These are phyloP conservation scores for Spisula subtruncata DNA, from an alignment of 2,888 invertebrate species.

Conservation along the genomic window DNA sequence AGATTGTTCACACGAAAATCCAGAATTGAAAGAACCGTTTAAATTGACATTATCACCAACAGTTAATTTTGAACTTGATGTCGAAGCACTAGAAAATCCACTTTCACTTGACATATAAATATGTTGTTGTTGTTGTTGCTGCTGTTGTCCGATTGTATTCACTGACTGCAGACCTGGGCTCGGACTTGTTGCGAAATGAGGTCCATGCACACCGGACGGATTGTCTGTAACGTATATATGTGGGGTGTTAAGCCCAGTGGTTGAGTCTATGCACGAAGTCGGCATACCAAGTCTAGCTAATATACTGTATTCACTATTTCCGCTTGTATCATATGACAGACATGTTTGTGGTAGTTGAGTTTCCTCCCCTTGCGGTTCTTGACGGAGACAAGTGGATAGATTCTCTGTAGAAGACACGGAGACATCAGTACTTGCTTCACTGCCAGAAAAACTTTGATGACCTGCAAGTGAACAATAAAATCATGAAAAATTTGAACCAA, in stretches of 20 bases:
- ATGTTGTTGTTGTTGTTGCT: constrained; percentile 52
- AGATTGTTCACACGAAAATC: constrained; percentile 54
- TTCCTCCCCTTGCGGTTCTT: constrained; percentile 97
- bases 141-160: not conserved
- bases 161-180: constrained; percentile 18
- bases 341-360: constrained; percentile 74
- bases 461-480: constrained; percentile 86
- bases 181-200: constrained; percentile 71
- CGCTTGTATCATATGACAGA: constrained; percentile 72
- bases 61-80: constrained; percentile 69
- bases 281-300: constrained; percentile 84
- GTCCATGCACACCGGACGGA: constrained; percentile 61
- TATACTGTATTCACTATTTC: constrained; percentile 86
- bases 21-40: constrained; percentile 49
- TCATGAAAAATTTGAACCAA: not conserved
- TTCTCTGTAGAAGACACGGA: constrained; percentile 95
- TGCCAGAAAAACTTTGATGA: constrained; percentile 94
- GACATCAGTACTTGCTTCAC: constrained; percentile 93
- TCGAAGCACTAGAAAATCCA: constrained; percentile 72
- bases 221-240: constrained; percentile 70
- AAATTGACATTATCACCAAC: constrained; percentile 57
- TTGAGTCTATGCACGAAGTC: constrained; percentile 72
- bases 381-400: constrained; percentile 90
- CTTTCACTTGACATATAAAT: constrained; percentile 71
- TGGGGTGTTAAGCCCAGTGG: constrained; percentile 58